Conservation (phyloP, 2,113 vertebrate species). For the Corythornis vintsioides region DNA sequence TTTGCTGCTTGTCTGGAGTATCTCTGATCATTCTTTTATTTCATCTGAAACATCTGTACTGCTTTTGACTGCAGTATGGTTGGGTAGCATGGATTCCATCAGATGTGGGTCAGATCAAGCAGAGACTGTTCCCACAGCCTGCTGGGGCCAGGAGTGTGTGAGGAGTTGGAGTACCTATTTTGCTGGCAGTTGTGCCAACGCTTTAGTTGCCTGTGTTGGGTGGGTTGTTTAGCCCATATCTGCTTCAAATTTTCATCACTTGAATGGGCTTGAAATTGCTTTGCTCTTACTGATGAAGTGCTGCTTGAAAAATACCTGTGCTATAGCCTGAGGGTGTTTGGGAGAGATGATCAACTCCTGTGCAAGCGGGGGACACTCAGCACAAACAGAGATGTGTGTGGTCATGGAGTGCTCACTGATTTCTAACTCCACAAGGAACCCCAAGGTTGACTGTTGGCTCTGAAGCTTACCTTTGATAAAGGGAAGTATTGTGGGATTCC, state of each 20-base stretch:
- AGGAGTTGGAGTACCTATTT: neutral
- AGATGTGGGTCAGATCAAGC: neutral
- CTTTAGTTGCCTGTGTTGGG: neutral
- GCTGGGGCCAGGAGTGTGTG: neutral
- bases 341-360: neutral
- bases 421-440: neutral
- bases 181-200: neutral
- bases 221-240: neutral
- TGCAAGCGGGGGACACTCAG: neutral
- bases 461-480: conserved; percentile 29
- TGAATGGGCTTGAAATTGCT: neutral
- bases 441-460: neutral
- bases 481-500: neutral
- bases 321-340: neutral
- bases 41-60: neutral
- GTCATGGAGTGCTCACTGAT: neutral
- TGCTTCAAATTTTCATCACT: neutral
- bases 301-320: conserved; percentile 10
- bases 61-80: neutral
- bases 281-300: neutral
- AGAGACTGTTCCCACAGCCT: neutral
- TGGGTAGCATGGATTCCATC: accelerated
- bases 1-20: neutral
- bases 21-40: neutral
- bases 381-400: neutral